phyloP scores from a whole-genome alignment of 92 coral and sea anemone genomes.

The Phymanthus crucifer region DNA sequence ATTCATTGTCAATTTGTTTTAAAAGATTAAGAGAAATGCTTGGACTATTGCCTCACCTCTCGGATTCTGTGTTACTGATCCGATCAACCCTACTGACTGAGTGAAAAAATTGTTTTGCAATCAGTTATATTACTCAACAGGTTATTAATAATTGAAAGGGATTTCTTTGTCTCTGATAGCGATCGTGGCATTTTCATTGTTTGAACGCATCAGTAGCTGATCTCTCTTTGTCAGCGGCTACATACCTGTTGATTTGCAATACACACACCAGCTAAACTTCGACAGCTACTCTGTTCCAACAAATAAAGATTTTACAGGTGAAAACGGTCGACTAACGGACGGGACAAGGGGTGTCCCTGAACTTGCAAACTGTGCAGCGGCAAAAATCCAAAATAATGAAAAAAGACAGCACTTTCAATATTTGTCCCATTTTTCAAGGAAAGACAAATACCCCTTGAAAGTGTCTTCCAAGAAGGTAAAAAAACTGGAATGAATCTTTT shows the following conservation, averaged over 20 bases:
- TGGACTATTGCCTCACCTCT: constrained; percentile 40
- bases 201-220: constrained; percentile 45
- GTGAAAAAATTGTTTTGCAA: constrained; percentile 47
- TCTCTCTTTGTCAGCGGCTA: constrained; percentile 20
- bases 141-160: constrained; percentile 57
- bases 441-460: neutral
- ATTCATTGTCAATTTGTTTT: constrained; percentile 8
- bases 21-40: neutral
- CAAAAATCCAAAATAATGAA: neutral
- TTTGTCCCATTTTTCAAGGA: neutral
- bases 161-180: constrained; percentile 57
- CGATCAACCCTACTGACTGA: constrained; percentile 39
- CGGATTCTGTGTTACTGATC: constrained; percentile 38
- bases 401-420: neutral
- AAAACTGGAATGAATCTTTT: constrained; percentile 1
- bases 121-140: constrained; percentile 55
- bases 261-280: constrained; percentile 39
- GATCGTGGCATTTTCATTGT: constrained; percentile 80
- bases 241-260: constrained; percentile 34
- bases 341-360: neutral
- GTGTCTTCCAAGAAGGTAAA: neutral
- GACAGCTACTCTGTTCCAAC: constrained; percentile 30
- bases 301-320: constrained; percentile 34
- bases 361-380: neutral
- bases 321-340: neutral